Base-by-base conservation (phyloP, 2,888 invertebrate genomes). In the Nomada goodeniana region DNA sequence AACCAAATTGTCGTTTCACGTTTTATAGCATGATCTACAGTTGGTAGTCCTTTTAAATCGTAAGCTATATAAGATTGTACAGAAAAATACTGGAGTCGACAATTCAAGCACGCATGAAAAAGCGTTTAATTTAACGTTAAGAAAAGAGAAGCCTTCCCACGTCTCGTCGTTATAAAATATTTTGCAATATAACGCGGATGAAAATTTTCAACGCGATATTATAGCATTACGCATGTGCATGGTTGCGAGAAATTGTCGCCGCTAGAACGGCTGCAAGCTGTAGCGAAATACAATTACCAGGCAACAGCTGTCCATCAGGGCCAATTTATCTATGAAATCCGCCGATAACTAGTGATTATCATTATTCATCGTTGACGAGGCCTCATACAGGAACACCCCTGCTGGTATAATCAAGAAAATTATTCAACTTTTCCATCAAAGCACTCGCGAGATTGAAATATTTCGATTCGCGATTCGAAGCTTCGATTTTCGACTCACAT, bases 291-390 rank as follows among this genome's bases (percentile, higher is more conserved):
- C 77, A 84, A 84, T 84, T 84, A 84, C 80, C 74, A 55, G 77
- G 77, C 80, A 84, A 80, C 83, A 80, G 84, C 84, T 84, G 84
- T 84, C 84, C 83, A 77, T 84, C 84, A 80, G 83, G 20, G 80
- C 73, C 83, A 85, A 83, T 85, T 85, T 85, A 83, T 83, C 84
- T 85, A 78, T 78, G 75, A 81, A 81, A 83, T 83, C 80, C 76
- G 81, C 61, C 75, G 78, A 83, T 85, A 81, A 72, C 75, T 74
- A 76, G 75, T 76, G 83, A 85, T 85, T 75, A 83, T 80, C 83
- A 84, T 85, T 80, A 83, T 83, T 83, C 81, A 81, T 80, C 83
- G 74, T 65, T 76, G 82, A 82, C 79, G 79, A 82, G 78, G 71
- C 64, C 79, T 78, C 67, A 74, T 74, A 64, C 61, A 71, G 23